These are phyloP conservation scores for Scaptodrosophila lebanonensis DNA, from an alignment of 1,140 invertebrate genomes.

Conservation along the genomic window DNA sequence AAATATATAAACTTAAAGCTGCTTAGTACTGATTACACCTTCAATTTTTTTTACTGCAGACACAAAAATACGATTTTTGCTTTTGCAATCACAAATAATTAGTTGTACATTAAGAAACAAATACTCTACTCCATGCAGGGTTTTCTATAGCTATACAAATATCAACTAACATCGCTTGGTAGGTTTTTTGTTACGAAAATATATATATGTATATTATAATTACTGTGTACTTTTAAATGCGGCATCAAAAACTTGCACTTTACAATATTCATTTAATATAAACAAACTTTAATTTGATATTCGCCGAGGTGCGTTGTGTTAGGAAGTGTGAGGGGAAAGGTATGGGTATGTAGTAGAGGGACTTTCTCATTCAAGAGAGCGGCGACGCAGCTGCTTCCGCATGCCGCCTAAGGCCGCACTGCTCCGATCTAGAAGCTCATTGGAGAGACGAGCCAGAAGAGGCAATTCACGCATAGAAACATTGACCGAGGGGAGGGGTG, in stretches of 20 bases:
- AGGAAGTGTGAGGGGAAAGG: no score
- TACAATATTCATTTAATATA: slow-evolving; percentile 65
- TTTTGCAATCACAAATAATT: slow-evolving; percentile 57
- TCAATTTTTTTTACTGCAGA: slow-evolving; percentile 18
- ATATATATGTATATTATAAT: slow-evolving; percentile 36
- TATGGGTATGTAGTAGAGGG: no score
- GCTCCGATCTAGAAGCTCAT: slow-evolving; percentile 63
- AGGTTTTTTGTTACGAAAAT: slow-evolving; percentile 53
- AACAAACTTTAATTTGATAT: slow-evolving; percentile 64
- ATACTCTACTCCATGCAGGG: no score
- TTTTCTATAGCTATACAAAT: no score
- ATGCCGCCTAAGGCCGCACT: slow-evolving; percentile 50
- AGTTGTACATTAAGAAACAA: slow-evolving; percentile 56
- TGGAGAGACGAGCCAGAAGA: slow-evolving; percentile 64
- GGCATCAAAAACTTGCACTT: slow-evolving; percentile 31
- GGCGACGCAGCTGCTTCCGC: slow-evolving; percentile 50
- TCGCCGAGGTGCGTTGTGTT: slow-evolving; percentile 21
- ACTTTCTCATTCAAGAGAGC: slow-evolving; percentile 58
- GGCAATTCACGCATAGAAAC: slow-evolving; percentile 76
- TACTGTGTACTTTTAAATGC: slow-evolving; percentile 54
- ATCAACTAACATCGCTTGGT: no score
- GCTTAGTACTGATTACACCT: slow-evolving; percentile 47
- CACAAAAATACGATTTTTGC: slow-evolving; percentile 29
- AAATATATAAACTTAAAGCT: slow-evolving; percentile 66
- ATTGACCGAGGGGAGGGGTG: slow-evolving; percentile 68